Conservation (phyloP, 2,888 invertebrate species). For the Drepanosiphum platanoidis region DNA sequence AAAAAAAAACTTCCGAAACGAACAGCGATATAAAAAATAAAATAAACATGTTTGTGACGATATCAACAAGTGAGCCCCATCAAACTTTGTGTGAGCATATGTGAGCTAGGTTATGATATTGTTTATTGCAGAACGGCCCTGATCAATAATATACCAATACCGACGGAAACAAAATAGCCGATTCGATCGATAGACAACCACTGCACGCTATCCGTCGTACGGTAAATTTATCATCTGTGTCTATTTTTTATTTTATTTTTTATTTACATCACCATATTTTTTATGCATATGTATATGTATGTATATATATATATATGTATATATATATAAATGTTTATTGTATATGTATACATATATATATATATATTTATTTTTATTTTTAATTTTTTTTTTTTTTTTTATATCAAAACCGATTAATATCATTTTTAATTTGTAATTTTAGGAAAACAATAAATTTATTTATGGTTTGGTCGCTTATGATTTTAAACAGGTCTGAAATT, state of each 20-base stretch:
- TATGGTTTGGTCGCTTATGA: slow-evolving; percentile 42
- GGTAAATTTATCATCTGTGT: slow-evolving; percentile 62
- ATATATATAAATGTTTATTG: not conserved
- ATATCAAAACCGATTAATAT: not conserved
- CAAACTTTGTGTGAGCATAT: slow-evolving; percentile 47
- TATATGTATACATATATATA: not conserved
- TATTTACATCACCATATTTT: slow-evolving; percentile 17
- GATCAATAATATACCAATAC: slow-evolving; percentile 53
- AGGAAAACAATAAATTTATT: slow-evolving; percentile 21
- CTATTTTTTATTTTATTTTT: slow-evolving; percentile 42
- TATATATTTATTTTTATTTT: not conserved
- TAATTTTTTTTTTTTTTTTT: not conserved
- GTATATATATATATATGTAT: not conserved
- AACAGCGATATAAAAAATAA: not conserved
- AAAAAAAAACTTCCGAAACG: not conserved
- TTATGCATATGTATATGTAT: not conserved
- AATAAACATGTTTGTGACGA: not conserved
- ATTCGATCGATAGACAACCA: slow-evolving; percentile 61
- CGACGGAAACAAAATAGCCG: slow-evolving; percentile 56
- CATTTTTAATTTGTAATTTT: slow-evolving; percentile 26
- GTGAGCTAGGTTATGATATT: slow-evolving; percentile 61
- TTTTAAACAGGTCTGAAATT: no score
- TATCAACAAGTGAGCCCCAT: slow-evolving; percentile 44
- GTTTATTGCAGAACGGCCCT: slow-evolving; percentile 59
- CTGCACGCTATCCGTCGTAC: slow-evolving; percentile 60